Evolutionary conservation across 1,140 invertebrate genomes (phyloP).

Genomic region (Lineus longissimus): DNA sequence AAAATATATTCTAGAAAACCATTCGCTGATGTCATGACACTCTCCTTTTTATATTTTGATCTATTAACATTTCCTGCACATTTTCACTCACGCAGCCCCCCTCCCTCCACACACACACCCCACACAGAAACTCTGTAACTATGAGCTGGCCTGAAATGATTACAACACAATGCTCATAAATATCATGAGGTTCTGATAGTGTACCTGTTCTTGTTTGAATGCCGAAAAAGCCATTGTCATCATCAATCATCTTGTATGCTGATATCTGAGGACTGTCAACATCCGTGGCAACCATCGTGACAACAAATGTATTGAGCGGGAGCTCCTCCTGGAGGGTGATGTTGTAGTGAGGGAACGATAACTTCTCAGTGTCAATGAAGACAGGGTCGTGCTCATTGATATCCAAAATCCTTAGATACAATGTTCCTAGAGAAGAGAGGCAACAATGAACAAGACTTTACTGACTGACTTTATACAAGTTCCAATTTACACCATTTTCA

Average conservation of each 20-base stretch:
- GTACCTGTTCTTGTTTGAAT: slow-evolving; percentile 63
- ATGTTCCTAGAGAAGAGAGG: slow-evolving; percentile 59
- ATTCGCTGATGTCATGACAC: no score
- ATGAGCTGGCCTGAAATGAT: no score
- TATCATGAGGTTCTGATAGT: no score
- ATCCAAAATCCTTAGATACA: slow-evolving; percentile 83
- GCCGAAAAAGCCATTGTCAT: slow-evolving; percentile 56
- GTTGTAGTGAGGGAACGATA: slow-evolving; percentile 64
- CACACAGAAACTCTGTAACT: no score
- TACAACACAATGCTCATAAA: no score
- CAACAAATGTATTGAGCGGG: slow-evolving; percentile 73
- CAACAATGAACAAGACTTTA: not conserved
- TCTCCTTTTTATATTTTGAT: no score
- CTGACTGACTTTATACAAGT: no score
- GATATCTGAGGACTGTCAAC: slow-evolving; percentile 59
- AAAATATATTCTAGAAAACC: no score
- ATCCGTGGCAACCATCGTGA: slow-evolving; percentile 76
- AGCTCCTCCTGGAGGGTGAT: slow-evolving; percentile 76
- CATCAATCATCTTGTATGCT: slow-evolving; percentile 26
- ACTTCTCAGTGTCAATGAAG: slow-evolving; percentile 66
- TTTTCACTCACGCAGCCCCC: no score
- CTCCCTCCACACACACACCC: no score
- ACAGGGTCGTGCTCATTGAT: slow-evolving; percentile 65
- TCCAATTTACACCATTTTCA: no score
- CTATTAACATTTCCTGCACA: no score